Percentiles rank a stretch among this genome's conserved stretches.
These are phyloP conservation scores for Phyllotreta cruciferae DNA, from an alignment of 2,888 invertebrate genomes.

Conservation along the genomic window DNA sequence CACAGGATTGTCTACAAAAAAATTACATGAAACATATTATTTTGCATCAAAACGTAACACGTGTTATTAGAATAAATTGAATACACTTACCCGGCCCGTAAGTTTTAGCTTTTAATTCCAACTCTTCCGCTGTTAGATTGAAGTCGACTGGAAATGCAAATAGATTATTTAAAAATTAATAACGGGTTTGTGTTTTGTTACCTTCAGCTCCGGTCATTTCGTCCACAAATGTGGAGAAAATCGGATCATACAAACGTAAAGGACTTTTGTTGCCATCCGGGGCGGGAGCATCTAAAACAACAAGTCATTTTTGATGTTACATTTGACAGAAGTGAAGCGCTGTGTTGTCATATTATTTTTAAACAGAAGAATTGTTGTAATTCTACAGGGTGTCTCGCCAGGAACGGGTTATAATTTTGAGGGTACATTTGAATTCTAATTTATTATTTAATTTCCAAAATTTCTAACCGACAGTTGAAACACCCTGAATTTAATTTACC, in stretches of 20 bases:
- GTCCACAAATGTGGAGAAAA: constrained; percentile 51
- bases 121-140: constrained; percentile 50
- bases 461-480: constrained; percentile 4
- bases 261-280: constrained; percentile 44
- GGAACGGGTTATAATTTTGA: no score
- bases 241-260: constrained; percentile 45
- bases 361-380: neutral
- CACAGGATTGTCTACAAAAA: constrained; percentile 56
- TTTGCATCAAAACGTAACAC: neutral
- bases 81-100: constrained; percentile 47
- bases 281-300: constrained; percentile 24
- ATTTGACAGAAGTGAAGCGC: neutral
- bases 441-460: neutral
- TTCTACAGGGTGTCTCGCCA: no score
- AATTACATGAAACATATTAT: neutral
- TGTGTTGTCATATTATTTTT: neutral
- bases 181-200: constrained; percentile 28
- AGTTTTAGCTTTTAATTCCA: constrained; percentile 43
- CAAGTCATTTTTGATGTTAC: no score
- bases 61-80: constrained; percentile 14
- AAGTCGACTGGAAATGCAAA: constrained; percentile 49
- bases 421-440: no score
- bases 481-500: constrained; percentile 32
- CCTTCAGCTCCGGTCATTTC: constrained; percentile 54
- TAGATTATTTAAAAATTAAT: no score